Conservation (phyloP, 2,113 vertebrate genomes). For the Petrocephalus zakoni region DNA sequence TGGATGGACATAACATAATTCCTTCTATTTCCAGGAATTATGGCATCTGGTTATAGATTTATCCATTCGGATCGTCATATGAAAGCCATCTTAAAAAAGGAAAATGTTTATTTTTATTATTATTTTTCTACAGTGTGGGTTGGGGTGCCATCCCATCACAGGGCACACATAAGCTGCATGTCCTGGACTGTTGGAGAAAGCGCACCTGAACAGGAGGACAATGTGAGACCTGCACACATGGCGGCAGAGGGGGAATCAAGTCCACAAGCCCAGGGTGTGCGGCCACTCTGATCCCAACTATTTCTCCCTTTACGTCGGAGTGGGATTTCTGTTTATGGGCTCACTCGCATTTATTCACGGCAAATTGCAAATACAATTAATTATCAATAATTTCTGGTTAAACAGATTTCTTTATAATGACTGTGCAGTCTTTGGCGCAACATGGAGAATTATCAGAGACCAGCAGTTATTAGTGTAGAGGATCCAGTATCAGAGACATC, state of each 20-base stretch:
- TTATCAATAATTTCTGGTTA: not conserved
- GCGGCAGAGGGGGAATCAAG: not conserved
- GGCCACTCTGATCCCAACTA: not conserved
- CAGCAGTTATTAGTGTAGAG: not conserved
- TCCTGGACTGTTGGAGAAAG: not conserved
- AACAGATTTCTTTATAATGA: not conserved
- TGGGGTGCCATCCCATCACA: not conserved
- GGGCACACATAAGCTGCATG: not conserved
- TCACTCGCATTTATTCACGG: not conserved
- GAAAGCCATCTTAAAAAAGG: not conserved
- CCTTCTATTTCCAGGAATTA: not conserved
- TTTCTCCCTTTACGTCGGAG: no score
- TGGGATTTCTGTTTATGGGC: not conserved
- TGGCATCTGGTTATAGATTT: not conserved
- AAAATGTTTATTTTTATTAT: no score
- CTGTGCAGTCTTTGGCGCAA: not conserved
- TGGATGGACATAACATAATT: not conserved
- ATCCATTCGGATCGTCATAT: not conserved
- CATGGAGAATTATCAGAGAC: not conserved
- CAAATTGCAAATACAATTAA: not conserved
- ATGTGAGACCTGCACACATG: not conserved
- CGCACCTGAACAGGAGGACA: not conserved
- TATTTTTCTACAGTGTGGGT: no score
- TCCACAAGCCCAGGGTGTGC: not conserved
- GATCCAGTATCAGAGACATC: not conserved